These are phyloP conservation scores for Formica selysi DNA, from an alignment of 1,140 invertebrate genomes.

Conservation along the genomic window DNA sequence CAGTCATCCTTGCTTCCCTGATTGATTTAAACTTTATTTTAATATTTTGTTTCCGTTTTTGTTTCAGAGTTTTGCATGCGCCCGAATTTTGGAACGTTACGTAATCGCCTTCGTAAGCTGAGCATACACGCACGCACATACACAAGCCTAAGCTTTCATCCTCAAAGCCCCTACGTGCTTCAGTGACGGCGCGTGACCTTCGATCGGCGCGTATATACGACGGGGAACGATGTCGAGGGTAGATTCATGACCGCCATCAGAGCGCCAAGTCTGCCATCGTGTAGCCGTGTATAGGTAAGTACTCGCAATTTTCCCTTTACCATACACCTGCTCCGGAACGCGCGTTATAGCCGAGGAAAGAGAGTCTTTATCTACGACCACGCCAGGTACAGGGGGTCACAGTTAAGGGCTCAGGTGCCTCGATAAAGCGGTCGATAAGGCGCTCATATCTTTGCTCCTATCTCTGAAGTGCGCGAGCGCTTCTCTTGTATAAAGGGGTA, in stretches of 20 bases:
- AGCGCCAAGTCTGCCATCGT: conserved; percentile 27
- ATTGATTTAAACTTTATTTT: background rate
- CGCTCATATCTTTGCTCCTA: conserved; percentile 37
- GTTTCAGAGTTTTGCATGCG: background rate
- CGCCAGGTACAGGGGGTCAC: conserved; percentile 28
- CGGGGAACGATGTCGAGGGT: conserved; percentile 34
- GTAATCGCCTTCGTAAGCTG: conserved; percentile 15
- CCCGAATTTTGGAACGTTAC: background rate
- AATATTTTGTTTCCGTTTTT: background rate
- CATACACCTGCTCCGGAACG: conserved; percentile 64
- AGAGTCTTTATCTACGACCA: conserved; percentile 60
- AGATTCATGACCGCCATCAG: conserved; percentile 61
- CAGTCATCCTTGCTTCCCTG: no score
- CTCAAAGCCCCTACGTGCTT: conserved; percentile 45
- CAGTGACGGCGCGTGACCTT: conserved; percentile 56
- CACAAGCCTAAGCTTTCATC: conserved; percentile 9
- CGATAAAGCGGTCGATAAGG: conserved; percentile 68
- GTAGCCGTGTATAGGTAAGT: conserved; percentile 6
- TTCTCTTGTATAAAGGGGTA: background rate
- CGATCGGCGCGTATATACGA: conserved; percentile 39
- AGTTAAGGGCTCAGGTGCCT: conserved; percentile 68
- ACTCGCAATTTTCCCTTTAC: conserved; percentile 63
- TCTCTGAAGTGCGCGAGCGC: conserved; percentile 34
- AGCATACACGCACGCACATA: background rate
- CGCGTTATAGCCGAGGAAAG: conserved; percentile 48